Conservation (phyloP, 2,888 invertebrate genomes). For the Cerastoderma edule region DNA sequence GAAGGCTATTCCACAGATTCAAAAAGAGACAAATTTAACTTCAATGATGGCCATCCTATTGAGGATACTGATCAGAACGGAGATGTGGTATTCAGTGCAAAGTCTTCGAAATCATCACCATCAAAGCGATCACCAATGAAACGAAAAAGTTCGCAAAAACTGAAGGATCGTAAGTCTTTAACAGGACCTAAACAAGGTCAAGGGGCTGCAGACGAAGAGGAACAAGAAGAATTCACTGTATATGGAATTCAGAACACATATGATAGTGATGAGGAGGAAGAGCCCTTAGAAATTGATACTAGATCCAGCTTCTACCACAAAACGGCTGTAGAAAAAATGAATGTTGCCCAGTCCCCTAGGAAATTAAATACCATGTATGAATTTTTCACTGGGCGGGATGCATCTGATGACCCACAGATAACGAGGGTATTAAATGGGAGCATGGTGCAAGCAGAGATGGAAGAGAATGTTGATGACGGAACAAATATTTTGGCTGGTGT, state of each 20-base stretch:
- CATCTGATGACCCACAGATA: constrained; percentile 46
- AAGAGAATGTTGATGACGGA: not conserved
- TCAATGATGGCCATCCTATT: not conserved
- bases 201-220: not conserved
- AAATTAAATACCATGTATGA: constrained; percentile 52
- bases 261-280: constrained; percentile 41
- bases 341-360: constrained; percentile 34
- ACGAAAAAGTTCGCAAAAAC: constrained; percentile 20
- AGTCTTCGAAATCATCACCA: constrained; percentile 6
- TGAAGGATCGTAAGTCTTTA: constrained; percentile 10
- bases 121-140: constrained; percentile 24
- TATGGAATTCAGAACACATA: constrained; percentile 44
- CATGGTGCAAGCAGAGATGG: constrained; percentile 40
- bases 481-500: constrained; percentile 4
- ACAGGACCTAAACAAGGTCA: constrained; percentile 1
- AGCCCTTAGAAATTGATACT: constrained; percentile 4
- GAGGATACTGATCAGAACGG: constrained; percentile 5
- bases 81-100: constrained; percentile 38
- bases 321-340: constrained; percentile 33
- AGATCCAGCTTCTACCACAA: constrained; percentile 19
- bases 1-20: constrained; percentile 19
- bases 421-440: constrained; percentile 41
- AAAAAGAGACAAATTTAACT: constrained; percentile 3
- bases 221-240: constrained; percentile 23
- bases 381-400: constrained; percentile 49